These are phyloP conservation scores for Callospermophilus lateralis DNA, from an alignment of 2,113 vertebrate species.

Conservation along the genomic window DNA sequence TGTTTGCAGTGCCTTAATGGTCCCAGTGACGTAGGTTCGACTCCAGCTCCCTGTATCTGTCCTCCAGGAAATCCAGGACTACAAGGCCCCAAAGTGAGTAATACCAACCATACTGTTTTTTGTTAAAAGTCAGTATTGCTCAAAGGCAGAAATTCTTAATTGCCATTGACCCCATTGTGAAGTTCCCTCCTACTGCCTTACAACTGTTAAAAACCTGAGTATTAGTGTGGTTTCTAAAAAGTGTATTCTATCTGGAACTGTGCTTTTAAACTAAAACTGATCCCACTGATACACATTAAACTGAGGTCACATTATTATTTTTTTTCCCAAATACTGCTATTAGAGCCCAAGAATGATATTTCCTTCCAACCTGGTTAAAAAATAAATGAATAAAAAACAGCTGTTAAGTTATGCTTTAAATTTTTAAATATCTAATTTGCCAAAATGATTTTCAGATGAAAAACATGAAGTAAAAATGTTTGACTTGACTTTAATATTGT, in stretches of 20 bases:
- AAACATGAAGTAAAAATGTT: not conserved
- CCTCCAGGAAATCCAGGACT: slow-evolving; percentile 94
- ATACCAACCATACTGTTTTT: not conserved
- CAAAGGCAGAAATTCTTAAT: not conserved
- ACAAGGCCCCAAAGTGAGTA: slow-evolving; percentile 92
- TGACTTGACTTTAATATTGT: not conserved
- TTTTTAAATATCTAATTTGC: not conserved
- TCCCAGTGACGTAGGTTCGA: slow-evolving; percentile 92
- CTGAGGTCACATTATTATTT: not conserved
- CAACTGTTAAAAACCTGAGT: not conserved
- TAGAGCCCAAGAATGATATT: not conserved
- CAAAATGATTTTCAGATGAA: not conserved
- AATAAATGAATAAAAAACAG: not conserved
- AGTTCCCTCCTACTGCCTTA: not conserved
- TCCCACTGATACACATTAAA: not conserved
- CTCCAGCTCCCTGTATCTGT: slow-evolving; percentile 93
- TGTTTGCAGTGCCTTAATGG: slow-evolving; percentile 92
- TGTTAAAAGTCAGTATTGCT: not conserved
- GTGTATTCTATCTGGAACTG: not conserved
- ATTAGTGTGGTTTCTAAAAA: not conserved
- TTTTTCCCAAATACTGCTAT: not conserved
- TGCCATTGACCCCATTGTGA: not conserved
- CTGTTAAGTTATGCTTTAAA: not conserved
- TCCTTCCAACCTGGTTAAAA: not conserved
- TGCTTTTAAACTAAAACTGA: not conserved